Percentiles rank a stretch among this genome's conserved stretches.
Evolutionary conservation across 1,140 invertebrate species (phyloP).

Genomic region (Drosophila dunni): DNA sequence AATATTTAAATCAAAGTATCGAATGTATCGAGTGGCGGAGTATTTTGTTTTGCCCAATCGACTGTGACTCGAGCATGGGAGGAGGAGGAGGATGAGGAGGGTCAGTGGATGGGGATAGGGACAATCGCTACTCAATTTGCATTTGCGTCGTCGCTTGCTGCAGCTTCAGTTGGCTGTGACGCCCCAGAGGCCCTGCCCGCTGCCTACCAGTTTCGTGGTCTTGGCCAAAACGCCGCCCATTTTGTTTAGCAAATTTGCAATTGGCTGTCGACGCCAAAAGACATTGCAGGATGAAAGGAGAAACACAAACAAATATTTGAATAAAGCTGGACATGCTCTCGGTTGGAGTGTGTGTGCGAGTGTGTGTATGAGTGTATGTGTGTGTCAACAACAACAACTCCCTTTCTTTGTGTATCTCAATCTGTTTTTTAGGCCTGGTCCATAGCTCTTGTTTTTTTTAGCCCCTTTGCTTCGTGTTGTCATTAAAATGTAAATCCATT

Average conservation of each 20-base stretch:
- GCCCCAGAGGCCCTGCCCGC: neutral
- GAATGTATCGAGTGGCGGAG: slow-evolving; percentile 18
- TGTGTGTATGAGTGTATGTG: slow-evolving; percentile 20
- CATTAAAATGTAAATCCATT: slow-evolving; percentile 82
- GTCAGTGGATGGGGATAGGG: no score
- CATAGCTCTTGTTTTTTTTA: slow-evolving; percentile 19
- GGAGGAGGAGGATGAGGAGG: neutral
- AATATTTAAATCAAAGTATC: slow-evolving; percentile 30
- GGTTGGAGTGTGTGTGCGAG: neutral
- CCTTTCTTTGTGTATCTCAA: slow-evolving; percentile 59
- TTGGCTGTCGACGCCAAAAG: slow-evolving; percentile 56
- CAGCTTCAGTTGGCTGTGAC: slow-evolving; percentile 3
- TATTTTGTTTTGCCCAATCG: slow-evolving; percentile 46
- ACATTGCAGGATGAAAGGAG: slow-evolving; percentile 6
- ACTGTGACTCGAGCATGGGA: slow-evolving; percentile 28
- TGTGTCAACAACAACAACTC: slow-evolving; percentile 42
- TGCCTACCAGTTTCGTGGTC: neutral
- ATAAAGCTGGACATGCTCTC: slow-evolving; percentile 7
- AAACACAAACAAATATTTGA: slow-evolving; percentile 1
- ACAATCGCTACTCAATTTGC: slow-evolving; percentile 33
- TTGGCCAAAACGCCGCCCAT: slow-evolving; percentile 68
- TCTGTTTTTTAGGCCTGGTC: slow-evolving; percentile 31
- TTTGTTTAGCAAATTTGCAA: slow-evolving; percentile 80
- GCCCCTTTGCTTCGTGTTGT: slow-evolving; percentile 68
- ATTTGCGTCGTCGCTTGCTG: slow-evolving; percentile 31